Conservation (phyloP, 1,140 invertebrate species). For the Solen grandis region DNA sequence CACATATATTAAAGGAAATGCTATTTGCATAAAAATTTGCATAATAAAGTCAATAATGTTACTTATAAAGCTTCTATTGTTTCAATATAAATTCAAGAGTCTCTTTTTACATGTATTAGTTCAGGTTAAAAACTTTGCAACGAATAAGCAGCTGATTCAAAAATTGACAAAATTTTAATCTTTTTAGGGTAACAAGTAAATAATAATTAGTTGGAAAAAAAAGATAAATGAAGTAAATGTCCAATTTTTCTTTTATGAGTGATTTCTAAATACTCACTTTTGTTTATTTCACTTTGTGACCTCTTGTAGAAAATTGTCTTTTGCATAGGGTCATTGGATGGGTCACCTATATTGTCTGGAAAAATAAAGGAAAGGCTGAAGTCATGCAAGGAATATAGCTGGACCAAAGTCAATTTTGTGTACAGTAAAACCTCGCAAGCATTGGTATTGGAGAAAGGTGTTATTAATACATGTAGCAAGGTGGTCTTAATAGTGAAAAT, state of each 20-base stretch:
- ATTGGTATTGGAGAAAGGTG: not conserved
- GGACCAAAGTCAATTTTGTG: too few species aligned
- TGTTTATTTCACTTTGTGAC: conserved; percentile 91
- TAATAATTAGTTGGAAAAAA: conserved; percentile 44
- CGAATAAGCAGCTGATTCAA: too few species aligned
- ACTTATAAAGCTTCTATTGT: too few species aligned
- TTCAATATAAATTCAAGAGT: too few species aligned
- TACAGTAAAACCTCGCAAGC: not conserved
- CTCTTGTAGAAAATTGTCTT: conserved; percentile 97
- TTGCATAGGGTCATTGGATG: conserved; percentile 96
- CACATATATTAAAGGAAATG: too few species aligned
- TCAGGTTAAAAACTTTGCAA: too few species aligned
- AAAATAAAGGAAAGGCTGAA: conserved; percentile 58
- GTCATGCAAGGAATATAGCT: too few species aligned
- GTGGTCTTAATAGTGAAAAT: not conserved
- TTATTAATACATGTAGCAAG: not conserved
- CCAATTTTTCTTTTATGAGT: conserved; percentile 15
- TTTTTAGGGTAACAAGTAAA: too few species aligned
- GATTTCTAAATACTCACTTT: conserved; percentile 84
- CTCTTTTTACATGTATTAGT: too few species aligned
- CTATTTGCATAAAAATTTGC: too few species aligned
- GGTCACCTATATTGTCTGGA: conserved; percentile 94
- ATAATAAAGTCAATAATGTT: too few species aligned
- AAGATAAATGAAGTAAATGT: not conserved
- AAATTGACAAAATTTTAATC: too few species aligned